Evolutionary conservation across 2,797 vertebrate species (phyloP).

Genomic region (Crocodylus rhombifer): DNA sequence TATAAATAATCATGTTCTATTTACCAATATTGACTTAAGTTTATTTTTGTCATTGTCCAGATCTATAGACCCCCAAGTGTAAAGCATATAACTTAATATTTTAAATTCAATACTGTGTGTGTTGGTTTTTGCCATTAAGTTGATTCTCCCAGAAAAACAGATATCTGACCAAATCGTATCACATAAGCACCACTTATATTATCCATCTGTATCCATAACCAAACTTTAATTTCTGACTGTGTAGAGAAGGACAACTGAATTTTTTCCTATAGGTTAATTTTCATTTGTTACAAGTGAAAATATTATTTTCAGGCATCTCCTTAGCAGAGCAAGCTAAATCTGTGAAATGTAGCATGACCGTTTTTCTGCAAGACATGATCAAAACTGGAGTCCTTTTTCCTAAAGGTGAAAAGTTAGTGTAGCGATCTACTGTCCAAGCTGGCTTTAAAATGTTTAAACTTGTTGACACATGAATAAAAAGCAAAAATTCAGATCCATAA

Average conservation of each 20-base stretch:
- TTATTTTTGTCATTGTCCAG: neutral
- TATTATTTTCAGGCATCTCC: neutral
- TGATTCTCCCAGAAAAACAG: neutral
- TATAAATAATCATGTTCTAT: neutral
- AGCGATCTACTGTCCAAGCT: neutral
- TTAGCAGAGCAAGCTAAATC: neutral
- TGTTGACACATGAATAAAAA: neutral
- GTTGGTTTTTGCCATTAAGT: neutral
- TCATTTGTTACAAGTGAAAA: neutral
- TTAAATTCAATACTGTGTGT: neutral
- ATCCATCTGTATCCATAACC: too few relatives aligned
- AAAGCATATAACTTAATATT: neutral
- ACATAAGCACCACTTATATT: neutral
- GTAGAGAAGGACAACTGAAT: neutral
- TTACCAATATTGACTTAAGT: neutral
- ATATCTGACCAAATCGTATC: fast-evolving
- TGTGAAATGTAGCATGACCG: neutral
- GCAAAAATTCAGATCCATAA: slow-evolving; percentile 3
- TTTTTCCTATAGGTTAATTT: neutral
- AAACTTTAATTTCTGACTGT: too few relatives aligned
- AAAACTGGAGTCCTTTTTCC: slow-evolving; percentile 16
- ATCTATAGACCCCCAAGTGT: neutral
- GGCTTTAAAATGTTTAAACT: neutral
- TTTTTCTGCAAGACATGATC: neutral
- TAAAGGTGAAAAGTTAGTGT: neutral